Evolutionary conservation across 2,113 vertebrate genomes (phyloP), one percentile per base, ranked within the genome.

Genomic region (Thalassoma bifasciatum): DNA sequence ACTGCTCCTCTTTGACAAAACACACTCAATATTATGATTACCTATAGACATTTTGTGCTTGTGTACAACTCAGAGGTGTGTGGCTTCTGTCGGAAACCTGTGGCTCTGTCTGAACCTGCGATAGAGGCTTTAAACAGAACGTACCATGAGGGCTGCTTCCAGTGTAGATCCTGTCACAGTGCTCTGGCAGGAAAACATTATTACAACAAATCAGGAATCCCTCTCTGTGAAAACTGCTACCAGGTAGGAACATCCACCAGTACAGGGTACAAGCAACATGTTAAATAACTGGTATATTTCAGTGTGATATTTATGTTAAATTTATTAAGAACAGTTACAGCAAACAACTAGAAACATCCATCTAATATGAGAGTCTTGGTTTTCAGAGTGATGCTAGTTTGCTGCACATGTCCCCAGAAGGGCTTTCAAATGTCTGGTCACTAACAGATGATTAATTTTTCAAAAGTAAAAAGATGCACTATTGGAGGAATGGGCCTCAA

Each of bases 131-230:
- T 99, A 90, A 89, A 93, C 87, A 95, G 94, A 84, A 96, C 95
- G 19, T 99, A 98, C 85, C 97, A 98, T 0, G 95, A 94, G 0
- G 76, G 61, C 30, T 99, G 98, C 79, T 98, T 99, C 92, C 96
- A 94, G n/a, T 99, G 98, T 75, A 91, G 97, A 2, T 93, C 88
- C 2, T 98, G 98, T 84, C 92, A 90, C 36, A 64, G 83, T 22
- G 92, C 90, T 23, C 93, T 98, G 82, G 96, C 95, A 0, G 95
- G 96, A 1, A 95, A 97, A 94, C 88, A 86, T 37, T 99, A 95
- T 91, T 99, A 96, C 93, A 97, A 96, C 73, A 95, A 92, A 66
- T 95, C 96, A 0, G 96, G 96, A 5, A 93, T 94, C 30, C 97
- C 97, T 0, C 89, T 91, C 0, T 99, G 98, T 2, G 94, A 95